Conservation (phyloP, 2,888 invertebrate species). For the Microchrysa polita region DNA sequence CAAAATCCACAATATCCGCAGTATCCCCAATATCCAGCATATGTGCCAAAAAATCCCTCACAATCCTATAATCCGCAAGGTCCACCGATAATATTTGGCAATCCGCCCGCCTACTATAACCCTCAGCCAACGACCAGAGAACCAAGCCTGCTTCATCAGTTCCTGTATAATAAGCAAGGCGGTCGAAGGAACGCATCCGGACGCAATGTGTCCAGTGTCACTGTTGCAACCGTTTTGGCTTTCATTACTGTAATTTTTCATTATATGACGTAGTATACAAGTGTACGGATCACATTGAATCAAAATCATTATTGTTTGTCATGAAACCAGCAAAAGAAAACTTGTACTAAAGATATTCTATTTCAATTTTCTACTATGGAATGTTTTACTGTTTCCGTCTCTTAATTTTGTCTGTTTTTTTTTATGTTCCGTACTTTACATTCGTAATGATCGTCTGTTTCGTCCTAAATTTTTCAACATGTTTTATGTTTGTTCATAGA, state of each 20-base stretch:
- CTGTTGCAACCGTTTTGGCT: conserved; percentile 21
- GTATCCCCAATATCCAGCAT: conserved; percentile 59
- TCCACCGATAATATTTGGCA: conserved; percentile 62
- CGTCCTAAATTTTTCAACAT: neutral
- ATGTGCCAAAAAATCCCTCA: conserved; percentile 58
- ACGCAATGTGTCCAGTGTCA: conserved; percentile 49
- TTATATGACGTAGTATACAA: conserved; percentile 34
- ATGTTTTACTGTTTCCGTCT: conserved; percentile 5
- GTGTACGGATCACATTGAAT: neutral
- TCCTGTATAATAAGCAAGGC: conserved; percentile 52
- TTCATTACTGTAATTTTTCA: conserved; percentile 28
- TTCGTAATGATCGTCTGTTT: neutral
- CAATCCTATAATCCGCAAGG: conserved; percentile 62
- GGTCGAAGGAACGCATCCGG: conserved; percentile 56
- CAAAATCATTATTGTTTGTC: neutral
- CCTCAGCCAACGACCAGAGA: conserved; percentile 62
- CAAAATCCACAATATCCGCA: conserved; percentile 64
- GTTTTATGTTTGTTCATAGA: neutral
- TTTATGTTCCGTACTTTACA: conserved; percentile 11
- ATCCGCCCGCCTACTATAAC: conserved; percentile 58
- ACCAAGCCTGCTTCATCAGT: conserved; percentile 58
- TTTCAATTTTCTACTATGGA: conserved; percentile 4
- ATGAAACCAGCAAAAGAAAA: neutral
- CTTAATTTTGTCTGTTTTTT: neutral
- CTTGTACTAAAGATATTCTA: neutral